Evolutionary conservation across 2,888 invertebrate species (phyloP), one percentile per base, ranked within the genome.

Genomic region (Pecten maximus): DNA sequence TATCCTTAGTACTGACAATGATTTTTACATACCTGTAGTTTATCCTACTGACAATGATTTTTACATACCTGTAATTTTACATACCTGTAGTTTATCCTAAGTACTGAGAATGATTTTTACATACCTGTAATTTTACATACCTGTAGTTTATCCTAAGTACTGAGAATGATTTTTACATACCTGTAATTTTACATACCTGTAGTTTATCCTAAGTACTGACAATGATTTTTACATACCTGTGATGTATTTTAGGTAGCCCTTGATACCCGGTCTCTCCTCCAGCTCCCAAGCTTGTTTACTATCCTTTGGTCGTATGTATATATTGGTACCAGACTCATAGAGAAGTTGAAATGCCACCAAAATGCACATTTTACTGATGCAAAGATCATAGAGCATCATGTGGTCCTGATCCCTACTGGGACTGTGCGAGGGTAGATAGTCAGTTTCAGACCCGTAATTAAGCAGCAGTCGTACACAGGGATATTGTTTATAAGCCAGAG

Each of bases 341-440:
- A 74, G 74, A 35, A 74, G 74, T 74, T 74, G 74, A 35, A 74
- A 74, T 35, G 35, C 74, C 12, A 74, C 74, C 28, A 74, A 74
- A 1, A 35, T 23, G 23, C 74, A 35, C 3, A 28, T 23, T 23
- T 74, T 74, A 74, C 35, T 74, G 28, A 74, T 74, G 16, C 74
- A 74, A 10, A 74, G 28, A 28, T 74, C 74, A 74, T 74, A 74
- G 6, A 74, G 74, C 35, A 74, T 74, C 74, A 74, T 74, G 12
- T 74, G 74, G 6, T 35, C 10, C 15, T 35, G 28, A 4, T 35
- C 74, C 35, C 6, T 23, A 60, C 19, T n/a, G 60, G 19, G 28
- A 74, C 74, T 28, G 35, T 10, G 35, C 1, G 28, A 74, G 35
- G 28, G 74, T 8, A 74, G 28, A 74, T 74, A 74, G 35, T 74